A percentile compares a stretch with the other conserved stretches of the same genome.
phyloP scores from a whole-genome alignment of 2,888 invertebrate genomes.

The Trypoxylon attenuatum region DNA sequence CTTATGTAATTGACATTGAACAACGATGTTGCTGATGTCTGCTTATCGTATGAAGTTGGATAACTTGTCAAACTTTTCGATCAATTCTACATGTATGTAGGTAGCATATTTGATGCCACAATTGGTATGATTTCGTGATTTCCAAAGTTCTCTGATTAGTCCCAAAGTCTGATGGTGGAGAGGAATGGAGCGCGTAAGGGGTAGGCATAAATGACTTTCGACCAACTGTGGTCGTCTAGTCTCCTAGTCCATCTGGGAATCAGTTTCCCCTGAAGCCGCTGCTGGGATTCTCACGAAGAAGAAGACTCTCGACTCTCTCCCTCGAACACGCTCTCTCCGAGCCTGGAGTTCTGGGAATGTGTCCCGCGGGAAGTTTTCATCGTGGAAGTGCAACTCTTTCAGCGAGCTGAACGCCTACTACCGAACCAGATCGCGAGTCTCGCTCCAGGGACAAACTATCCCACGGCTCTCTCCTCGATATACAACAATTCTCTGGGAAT shows the following conservation, averaged over 20 bases:
- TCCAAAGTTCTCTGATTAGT: no score
- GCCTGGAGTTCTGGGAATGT: slow-evolving; percentile 33
- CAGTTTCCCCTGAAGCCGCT: slow-evolving; percentile 69
- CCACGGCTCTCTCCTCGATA: slow-evolving; percentile 51
- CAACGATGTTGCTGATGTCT: no score
- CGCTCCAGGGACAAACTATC: slow-evolving; percentile 58
- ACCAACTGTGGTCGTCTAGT: slow-evolving; percentile 59
- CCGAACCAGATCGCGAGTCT: slow-evolving; percentile 59
- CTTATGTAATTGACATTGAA: no score
- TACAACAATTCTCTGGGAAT: slow-evolving; percentile 52
- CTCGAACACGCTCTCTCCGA: not conserved
- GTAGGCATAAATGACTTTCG: slow-evolving; percentile 20
- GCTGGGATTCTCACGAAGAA: slow-evolving; percentile 68
- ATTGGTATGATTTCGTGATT: no score
- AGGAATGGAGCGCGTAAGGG: slow-evolving; percentile 44
- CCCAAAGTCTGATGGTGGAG: no score
- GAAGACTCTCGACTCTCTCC: slow-evolving; percentile 12
- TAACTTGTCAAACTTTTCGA: not conserved
- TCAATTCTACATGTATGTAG: no score
- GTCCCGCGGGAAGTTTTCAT: slow-evolving; percentile 52
- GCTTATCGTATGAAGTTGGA: no score
- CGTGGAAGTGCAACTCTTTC: slow-evolving; percentile 54
- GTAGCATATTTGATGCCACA: no score
- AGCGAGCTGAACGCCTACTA: slow-evolving; percentile 62
- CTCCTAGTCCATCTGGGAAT: slow-evolving; percentile 71